phyloP scores from a whole-genome alignment of 1,140 invertebrate species.

The Aricia agestis region DNA sequence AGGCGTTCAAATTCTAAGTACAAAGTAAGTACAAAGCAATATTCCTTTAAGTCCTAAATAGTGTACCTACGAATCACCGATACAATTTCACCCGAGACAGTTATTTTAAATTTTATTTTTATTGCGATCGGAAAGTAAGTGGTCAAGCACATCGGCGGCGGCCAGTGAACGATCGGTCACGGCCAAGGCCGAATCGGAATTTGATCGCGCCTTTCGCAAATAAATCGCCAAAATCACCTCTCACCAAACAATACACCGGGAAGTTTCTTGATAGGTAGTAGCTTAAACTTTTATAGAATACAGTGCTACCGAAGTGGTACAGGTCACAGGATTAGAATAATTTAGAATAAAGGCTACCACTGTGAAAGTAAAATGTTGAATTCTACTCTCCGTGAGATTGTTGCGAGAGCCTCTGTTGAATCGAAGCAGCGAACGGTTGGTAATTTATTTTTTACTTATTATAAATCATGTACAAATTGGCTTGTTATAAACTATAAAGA shows the following conservation, averaged over 20 bases:
- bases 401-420: constrained; percentile 56
- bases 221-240: constrained; percentile 42
- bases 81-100: constrained; percentile 12
- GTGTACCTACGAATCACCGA: background rate
- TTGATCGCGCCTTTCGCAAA: constrained; percentile 37
- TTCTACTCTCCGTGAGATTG: constrained; percentile 60
- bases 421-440: constrained; percentile 57
- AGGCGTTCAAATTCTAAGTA: no score
- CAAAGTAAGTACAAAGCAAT: no score
- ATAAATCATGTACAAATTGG: no score
- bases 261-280: constrained; percentile 31
- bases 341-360: background rate
- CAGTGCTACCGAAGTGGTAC: background rate
- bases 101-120: constrained; percentile 19
- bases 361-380: constrained; percentile 61
- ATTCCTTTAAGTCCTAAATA: no score
- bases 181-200: constrained; percentile 64
- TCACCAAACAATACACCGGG: constrained; percentile 38
- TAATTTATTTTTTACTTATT: constrained; percentile 21
- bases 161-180: constrained; percentile 67
- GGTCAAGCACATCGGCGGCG: constrained; percentile 50
- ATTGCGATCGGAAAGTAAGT: constrained; percentile 31
- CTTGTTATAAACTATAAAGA: no score
- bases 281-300: constrained; percentile 13
- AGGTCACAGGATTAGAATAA: background rate